Conservation (phyloP, 1,140 invertebrate genomes). For the Drosophila pruinosa region DNA sequence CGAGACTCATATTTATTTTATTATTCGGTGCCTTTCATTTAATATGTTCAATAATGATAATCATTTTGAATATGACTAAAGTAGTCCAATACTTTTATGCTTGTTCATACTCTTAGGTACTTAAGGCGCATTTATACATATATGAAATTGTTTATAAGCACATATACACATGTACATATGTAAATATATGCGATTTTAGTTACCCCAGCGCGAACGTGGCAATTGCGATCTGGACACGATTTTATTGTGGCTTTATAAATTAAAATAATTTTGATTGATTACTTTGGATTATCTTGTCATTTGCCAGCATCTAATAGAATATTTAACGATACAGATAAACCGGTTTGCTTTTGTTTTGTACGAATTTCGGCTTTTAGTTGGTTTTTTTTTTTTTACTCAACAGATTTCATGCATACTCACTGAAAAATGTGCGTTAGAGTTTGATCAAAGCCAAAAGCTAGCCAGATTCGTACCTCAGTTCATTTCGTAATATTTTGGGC, state of each 20-base stretch:
- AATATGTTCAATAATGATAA: neutral
- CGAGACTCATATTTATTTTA: too few species aligned
- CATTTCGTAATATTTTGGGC: constrained; percentile 30
- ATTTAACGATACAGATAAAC: constrained; percentile 81
- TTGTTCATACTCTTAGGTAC: neutral
- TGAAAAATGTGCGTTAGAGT: constrained; percentile 60
- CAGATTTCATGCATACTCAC: constrained; percentile 64
- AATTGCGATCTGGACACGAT: constrained; percentile 75
- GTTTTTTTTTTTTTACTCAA: constrained; percentile 49
- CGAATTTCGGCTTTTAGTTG: constrained; percentile 59
- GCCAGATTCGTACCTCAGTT: constrained; percentile 11
- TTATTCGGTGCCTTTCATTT: too few species aligned
- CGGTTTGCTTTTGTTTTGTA: constrained; percentile 71
- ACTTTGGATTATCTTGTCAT: constrained; percentile 83
- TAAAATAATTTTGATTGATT: constrained; percentile 83
- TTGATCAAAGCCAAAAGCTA: constrained; percentile 54
- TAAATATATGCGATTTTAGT: neutral
- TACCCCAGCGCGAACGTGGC: constrained; percentile 56
- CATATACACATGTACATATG: neutral
- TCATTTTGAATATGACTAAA: neutral
- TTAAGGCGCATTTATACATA: constrained; percentile 1
- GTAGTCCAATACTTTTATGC: too few species aligned
- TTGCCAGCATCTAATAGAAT: constrained; percentile 83
- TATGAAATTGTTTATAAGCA: neutral
- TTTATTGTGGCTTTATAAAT: constrained; percentile 82